Base-by-base conservation (phyloP, 2,797 vertebrate genomes). In the Eulemur rubriventer region DNA sequence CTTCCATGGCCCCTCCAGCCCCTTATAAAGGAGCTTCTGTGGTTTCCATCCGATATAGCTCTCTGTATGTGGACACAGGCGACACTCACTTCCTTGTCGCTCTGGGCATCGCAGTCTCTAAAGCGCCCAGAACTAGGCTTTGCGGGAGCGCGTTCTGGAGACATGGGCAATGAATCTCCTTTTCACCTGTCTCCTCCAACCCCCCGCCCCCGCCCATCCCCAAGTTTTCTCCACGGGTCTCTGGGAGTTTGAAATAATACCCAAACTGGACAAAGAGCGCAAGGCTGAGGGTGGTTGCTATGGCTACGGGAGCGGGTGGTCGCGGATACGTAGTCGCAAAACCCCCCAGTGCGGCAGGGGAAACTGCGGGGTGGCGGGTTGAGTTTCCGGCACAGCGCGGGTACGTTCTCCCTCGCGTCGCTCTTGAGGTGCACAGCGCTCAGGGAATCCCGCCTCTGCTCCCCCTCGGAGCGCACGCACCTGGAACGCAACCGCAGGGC, bases 41-140 rank as follows among this genome's bases (percentile, higher is more conserved):
- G 86, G 63, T 92, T 95, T 92, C 78, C 81, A 89, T 43, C 65
- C 30, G 89, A 96, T 95, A 83, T 89, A 93, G 61, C 50, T 96
- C 22, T 28, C 87, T 59, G 65, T 82, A 94, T 92, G 70, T 70
- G 76, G 67, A 79, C n/a, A 28, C 69, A 30, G 91, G 81, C 55
- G 76, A 88, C 92, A 70, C 28, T 89, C 81, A 33, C 18, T 69
- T 17, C 2, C 65, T 43, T 20, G 26, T 80, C 30, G 57, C 52
- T 3, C 22, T 72, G 20, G 4, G 59, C 52, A 16, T n/a, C 35
- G 0, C 14, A 7, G 80, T 70, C 46, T 63, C 38, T 26, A 52
- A 52, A 79, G 61, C 46, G 35, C 69, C 18, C 26, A 12, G 73
- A 50, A n/a, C 55, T 16, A n/a, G 50, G 26, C 67, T 92, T 90